Percentiles rank a stretch among this genome's conserved stretches.
Conservation (phyloP, 2,797 vertebrate species). For the Falco berigora region DNA sequence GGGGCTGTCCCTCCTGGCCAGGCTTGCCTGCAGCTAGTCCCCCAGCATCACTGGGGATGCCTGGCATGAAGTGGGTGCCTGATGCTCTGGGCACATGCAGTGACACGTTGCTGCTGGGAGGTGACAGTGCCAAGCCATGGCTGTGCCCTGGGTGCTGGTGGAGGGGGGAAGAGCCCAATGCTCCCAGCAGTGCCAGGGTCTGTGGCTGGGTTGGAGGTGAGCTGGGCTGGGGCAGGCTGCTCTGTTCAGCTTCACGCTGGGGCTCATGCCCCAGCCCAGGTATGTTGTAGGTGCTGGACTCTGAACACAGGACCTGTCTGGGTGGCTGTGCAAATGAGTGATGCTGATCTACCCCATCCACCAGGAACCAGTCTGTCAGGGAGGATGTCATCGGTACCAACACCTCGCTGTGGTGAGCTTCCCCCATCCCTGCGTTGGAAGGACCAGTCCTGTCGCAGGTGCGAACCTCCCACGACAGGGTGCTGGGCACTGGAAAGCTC, state of each 20-base stretch:
- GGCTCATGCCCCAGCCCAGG: accelerated
- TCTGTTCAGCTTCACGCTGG: neutral
- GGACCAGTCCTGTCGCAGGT: neutral
- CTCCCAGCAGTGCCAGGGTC: neutral
- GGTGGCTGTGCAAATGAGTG: neutral
- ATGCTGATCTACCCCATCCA: neutral
- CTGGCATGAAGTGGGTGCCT: neutral
- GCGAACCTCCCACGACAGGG: neutral
- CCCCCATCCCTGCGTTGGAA: neutral
- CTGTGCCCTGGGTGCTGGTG: neutral
- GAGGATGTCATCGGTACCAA: neutral
- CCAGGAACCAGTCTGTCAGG: neutral
- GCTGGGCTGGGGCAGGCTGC: neutral
- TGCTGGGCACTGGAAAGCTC: neutral
- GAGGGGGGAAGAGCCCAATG: neutral
- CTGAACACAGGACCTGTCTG: neutral
- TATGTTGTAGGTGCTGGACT: neutral
- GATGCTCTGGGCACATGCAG: neutral
- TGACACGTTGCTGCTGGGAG: neutral
- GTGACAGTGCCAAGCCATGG: neutral
- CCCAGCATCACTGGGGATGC: neutral
- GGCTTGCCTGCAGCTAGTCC: neutral
- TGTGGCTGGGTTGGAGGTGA: neutral
- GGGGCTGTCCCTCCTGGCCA: neutral
- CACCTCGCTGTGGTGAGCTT: neutral